Percentiles rank a stretch among this genome's conserved stretches.
Conservation (phyloP, 2,113 vertebrate genomes). For the Pipa parva region DNA sequence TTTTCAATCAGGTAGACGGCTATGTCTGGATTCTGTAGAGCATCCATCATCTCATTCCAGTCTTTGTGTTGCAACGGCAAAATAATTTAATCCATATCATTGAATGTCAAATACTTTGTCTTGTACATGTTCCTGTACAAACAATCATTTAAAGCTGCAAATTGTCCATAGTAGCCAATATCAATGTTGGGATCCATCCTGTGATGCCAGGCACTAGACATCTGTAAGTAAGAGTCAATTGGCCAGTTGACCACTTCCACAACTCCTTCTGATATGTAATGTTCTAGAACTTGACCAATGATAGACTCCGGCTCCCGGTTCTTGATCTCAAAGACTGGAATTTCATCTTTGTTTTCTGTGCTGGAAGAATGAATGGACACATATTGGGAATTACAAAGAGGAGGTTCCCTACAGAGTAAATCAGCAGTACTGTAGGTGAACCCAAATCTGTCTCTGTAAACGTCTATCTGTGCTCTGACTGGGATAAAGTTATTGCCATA, state of each 20-base stretch:
- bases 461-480: not conserved
- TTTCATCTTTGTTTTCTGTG: too few relatives aligned
- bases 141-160: not conserved
- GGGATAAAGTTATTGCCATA: not conserved
- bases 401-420: not conserved
- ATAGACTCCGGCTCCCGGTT: not conserved
- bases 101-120: not conserved
- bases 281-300: not conserved
- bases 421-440: conserved; percentile 16
- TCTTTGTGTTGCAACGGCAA: conserved; percentile 9
- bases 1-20: conserved; percentile 31
- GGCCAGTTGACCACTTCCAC: conserved; percentile 25
- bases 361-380: not conserved
- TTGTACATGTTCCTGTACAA: conserved; percentile 15
- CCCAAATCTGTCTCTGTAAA: not conserved
- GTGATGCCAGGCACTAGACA: not conserved
- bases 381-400: not conserved
- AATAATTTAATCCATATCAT: conserved; percentile 32
- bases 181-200: not conserved
- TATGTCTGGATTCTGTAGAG: conserved; percentile 12
- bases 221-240: not conserved
- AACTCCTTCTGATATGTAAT: conserved; percentile 15
- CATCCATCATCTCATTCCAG: conserved; percentile 20
- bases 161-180: not conserved
- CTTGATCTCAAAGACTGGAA: not conserved